A percentile compares a stretch with the other conserved stretches of the same genome.
These are phyloP conservation scores for Pterostichus niger DNA, from an alignment of 2,888 invertebrate genomes.

Conservation along the genomic window DNA sequence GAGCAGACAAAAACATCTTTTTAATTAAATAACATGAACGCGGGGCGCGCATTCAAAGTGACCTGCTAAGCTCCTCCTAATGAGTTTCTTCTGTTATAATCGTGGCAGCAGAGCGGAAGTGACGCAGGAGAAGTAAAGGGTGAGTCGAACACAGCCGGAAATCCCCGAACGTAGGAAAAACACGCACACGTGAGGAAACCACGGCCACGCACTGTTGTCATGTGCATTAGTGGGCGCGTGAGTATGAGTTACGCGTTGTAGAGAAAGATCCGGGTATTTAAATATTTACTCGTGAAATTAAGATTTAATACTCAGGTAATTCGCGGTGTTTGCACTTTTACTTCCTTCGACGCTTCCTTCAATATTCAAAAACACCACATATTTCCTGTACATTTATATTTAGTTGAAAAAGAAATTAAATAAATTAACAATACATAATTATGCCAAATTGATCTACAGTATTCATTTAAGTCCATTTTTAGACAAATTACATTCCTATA, in stretches of 20 bases:
- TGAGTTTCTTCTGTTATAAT: constrained; percentile 65
- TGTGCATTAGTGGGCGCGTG: constrained; percentile 9
- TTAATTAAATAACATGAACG: constrained; percentile 63
- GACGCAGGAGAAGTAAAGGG: neutral
- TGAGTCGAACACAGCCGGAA: constrained; percentile 37
- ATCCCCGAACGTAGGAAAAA: constrained; percentile 39
- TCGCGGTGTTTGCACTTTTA: constrained; percentile 34
- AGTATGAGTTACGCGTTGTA: neutral
- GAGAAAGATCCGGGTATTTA: constrained; percentile 40
- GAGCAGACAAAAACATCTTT: constrained; percentile 49
- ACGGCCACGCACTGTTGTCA: neutral
- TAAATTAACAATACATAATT: too few species aligned
- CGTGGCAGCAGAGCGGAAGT: constrained; percentile 20
- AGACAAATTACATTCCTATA: too few species aligned
- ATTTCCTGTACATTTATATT: too few species aligned
- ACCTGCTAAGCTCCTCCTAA: constrained; percentile 63
- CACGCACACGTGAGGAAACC: constrained; percentile 34
- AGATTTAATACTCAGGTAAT: constrained; percentile 29
- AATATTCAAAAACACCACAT: neutral
- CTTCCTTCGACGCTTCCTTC: constrained; percentile 18
- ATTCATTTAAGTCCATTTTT: too few species aligned
- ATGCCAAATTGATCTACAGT: too few species aligned
- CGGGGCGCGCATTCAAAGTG: constrained; percentile 55
- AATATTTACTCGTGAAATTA: constrained; percentile 46
- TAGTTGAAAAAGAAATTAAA: too few species aligned